Conservation (phyloP, 2,797 vertebrate genomes). For the Microtus obscurus region DNA sequence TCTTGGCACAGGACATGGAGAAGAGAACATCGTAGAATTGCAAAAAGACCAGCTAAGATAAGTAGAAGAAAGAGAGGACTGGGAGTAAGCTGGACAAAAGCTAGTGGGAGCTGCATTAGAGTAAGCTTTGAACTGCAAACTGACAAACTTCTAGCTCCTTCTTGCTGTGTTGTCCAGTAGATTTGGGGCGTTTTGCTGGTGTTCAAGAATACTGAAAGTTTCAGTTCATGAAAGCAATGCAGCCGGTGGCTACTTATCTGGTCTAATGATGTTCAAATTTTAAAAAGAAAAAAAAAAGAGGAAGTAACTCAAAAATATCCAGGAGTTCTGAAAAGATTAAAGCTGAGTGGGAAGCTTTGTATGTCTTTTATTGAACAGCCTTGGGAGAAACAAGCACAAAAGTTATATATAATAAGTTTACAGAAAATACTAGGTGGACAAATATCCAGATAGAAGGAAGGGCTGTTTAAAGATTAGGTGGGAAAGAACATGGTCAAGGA, state of each 20-base stretch:
- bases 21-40: not conserved
- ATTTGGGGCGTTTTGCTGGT: constrained; percentile 22
- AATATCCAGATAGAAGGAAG: not conserved
- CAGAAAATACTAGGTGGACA: constrained; percentile 45
- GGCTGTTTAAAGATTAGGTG: not conserved
- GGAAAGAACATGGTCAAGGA: not conserved
- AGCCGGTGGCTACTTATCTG: not conserved
- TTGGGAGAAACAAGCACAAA: constrained; percentile 32
- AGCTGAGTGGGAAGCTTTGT: constrained; percentile 53
- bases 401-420: constrained; percentile 54
- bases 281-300: not conserved
- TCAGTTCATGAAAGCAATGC: not conserved
- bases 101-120: not conserved
- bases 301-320: constrained; percentile 34
- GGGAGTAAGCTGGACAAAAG: not conserved
- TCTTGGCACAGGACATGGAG: not conserved
- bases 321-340: constrained; percentile 57
- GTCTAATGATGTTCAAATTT: constrained; percentile 31
- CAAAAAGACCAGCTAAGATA: constrained; percentile 6
- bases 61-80: constrained; percentile 25
- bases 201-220: constrained; percentile 38
- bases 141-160: constrained; percentile 32
- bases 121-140: constrained; percentile 20
- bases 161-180: constrained; percentile 4
- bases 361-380: constrained; percentile 52